Evolutionary conservation across 2,888 invertebrate genomes (phyloP), one percentile per base, ranked within the genome.

Genomic region (Cistogaster globosa): DNA sequence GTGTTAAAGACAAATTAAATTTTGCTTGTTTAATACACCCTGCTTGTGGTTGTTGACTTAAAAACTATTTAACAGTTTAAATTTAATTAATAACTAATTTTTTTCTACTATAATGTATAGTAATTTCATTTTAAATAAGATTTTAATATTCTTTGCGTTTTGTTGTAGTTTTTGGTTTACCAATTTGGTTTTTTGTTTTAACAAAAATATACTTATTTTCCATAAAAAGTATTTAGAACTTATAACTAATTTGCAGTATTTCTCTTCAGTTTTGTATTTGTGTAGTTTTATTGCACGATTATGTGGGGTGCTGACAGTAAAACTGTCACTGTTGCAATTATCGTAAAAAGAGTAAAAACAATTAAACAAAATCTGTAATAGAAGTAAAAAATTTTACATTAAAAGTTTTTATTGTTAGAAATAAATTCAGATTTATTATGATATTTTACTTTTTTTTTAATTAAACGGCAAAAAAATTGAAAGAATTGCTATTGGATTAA

Each of bases 311-410:
- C 98, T 88, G 97, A 97, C 89, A 97, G 94, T 90, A 98, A 94
- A 92, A 98, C 98, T 89, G 97, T 97, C 90, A 97, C 96, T 89
- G 98, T 98, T 90, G 98, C 97, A 92, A 97, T 96, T 93, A 98
- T 95, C 91, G 98, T 98, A 94, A 98, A 98, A 93, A 97, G 94
- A 87, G 97, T 97, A 94, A 98, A 99, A 92, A 98, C 96, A 94
- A 97, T 97, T 93, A 99, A 95, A 94, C 98, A 98, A 94, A 98
- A 96, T 94, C 97, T 96, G 93, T 84, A 92, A 91, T 88, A 89
- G 89, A 88, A 88, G 18, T 16, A 63, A 2, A 26, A 45, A 22
- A 38, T 5, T 26, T 51, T 20, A 69, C 62, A 18, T 38, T 22
- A 57, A 57, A 32, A 22, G 22, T 22, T 18, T 38, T 62, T n/a